Evolutionary conservation across 2,888 invertebrate genomes (phyloP), one percentile per base, ranked within the genome.

Genomic region (Adela reaumurella): DNA sequence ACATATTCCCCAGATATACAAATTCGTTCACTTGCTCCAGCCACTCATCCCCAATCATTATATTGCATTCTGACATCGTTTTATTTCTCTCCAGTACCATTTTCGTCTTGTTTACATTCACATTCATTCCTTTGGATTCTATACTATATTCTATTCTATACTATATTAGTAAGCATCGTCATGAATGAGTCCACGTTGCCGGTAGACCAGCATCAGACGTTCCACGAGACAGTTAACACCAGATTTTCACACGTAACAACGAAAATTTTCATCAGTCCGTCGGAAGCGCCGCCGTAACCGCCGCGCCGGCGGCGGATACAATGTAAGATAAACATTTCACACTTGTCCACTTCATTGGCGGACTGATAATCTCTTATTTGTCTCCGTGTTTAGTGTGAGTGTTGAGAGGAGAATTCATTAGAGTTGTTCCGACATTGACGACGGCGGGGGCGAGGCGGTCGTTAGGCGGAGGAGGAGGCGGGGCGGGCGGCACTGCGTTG

Each of bases 271-370:
- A 35, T 35, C 35, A 35, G 35, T 35, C 14, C 11, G 35, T 35
- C 35, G 35, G 35, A 35, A 14, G 35, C 35, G 11, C 24, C 6
- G 24, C 24, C 24, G 24, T 24, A 24, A 10, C 6, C 43, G 43
- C 17, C 16, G 17, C 43, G 17, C n/a, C n/a, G 16, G 5, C n/a
- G 6, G 17, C 43, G 14, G 16, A 42, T 43, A 19, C 18, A 43
- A 43, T 19, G 43, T 43, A 43, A 43, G 43, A 19, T 43, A 43
- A 43, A 43, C 43, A 43, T 43, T 43, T 43, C 43, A 43, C 43
- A 43, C 43, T 43, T 43, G 43, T 17, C 43, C 43, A 43, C 43
- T 19, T 35, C 43, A 43, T 43, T 43, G 43, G 19, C 43, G 19
- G 18, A 19, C 43, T 43, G 43, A 43, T 43, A 43, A 43, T 43